A percentile compares a stretch with the other conserved stretches of the same genome.
phyloP scores from a whole-genome alignment of 2,797 vertebrate species.

The Eulemur mongoz region DNA sequence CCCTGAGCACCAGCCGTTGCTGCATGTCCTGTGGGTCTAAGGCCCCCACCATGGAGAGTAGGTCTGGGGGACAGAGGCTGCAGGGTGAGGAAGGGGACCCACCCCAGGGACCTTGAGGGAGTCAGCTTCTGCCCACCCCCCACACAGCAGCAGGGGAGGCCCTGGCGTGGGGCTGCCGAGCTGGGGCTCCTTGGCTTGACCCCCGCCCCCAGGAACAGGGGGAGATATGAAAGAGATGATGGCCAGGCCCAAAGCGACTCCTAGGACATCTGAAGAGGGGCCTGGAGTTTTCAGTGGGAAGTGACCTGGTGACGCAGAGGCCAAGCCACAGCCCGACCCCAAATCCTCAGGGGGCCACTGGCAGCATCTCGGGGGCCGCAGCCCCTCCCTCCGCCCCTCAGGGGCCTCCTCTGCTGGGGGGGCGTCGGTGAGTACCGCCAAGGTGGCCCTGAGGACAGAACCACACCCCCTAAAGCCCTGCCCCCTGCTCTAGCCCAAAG shows the following conservation, averaged over 20 bases:
- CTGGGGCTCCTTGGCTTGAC: background rate
- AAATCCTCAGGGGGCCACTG: background rate
- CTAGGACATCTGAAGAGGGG: background rate
- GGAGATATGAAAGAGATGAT: background rate
- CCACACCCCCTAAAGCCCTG: background rate
- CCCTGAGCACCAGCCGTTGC: constrained; percentile 22
- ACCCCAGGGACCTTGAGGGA: background rate
- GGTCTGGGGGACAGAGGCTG: background rate
- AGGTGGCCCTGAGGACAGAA: background rate
- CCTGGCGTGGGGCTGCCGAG: background rate
- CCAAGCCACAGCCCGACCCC: background rate
- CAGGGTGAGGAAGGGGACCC: background rate
- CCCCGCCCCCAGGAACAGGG: background rate
- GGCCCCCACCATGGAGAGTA: background rate
- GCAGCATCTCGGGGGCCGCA: background rate
- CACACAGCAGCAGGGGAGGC: background rate
- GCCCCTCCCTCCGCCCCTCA: background rate
- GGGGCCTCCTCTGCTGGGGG: background rate
- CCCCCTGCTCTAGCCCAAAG: background rate
- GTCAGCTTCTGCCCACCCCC: background rate
- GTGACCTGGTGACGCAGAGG: background rate
- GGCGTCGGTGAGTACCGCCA: background rate
- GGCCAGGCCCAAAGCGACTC: background rate
- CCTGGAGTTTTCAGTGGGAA: background rate
- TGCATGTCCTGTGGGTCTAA: background rate